Evolutionary conservation across 2,888 invertebrate species (phyloP).

Genomic region (Drosophila colorata): DNA sequence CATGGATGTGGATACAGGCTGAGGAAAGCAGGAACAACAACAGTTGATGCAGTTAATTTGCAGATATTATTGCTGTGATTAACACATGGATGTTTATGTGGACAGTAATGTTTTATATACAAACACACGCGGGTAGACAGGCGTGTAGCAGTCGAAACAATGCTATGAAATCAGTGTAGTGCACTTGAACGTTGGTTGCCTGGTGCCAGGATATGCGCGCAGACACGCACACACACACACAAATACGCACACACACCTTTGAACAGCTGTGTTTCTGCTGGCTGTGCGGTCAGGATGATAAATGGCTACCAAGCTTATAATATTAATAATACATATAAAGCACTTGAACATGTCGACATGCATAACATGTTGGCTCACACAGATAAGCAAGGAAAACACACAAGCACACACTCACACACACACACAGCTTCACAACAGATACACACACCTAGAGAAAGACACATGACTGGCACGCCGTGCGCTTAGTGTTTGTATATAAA

Average conservation of each 20-base stretch:
- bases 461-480: conserved; percentile 35
- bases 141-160: conserved; percentile 10
- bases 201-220: conserved; percentile 20
- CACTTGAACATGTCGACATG: conserved; percentile 78
- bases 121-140: conserved; percentile 45
- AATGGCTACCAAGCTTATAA: conserved; percentile 78
- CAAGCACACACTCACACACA: conserved; percentile 10
- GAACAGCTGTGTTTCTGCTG: conserved; percentile 18
- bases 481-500: conserved; percentile 62
- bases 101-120: conserved; percentile 67
- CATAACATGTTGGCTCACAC: conserved; percentile 70
- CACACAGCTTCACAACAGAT: conserved; percentile 10
- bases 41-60: conserved; percentile 77
- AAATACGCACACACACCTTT: conserved; percentile 3
- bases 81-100: conserved; percentile 78
- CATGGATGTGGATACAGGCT: background rate
- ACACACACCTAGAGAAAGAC: conserved; percentile 27
- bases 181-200: conserved; percentile 49
- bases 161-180: conserved; percentile 57
- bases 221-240: conserved; percentile 7
- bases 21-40: conserved; percentile 26
- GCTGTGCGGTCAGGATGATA: conserved; percentile 71
- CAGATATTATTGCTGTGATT: conserved; percentile 80
- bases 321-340: conserved; percentile 81
- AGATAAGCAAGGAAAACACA: conserved; percentile 29